These are phyloP conservation scores for Cichlasoma orientale DNA, from an alignment of 2,797 vertebrate genomes.

Conservation along the genomic window DNA sequence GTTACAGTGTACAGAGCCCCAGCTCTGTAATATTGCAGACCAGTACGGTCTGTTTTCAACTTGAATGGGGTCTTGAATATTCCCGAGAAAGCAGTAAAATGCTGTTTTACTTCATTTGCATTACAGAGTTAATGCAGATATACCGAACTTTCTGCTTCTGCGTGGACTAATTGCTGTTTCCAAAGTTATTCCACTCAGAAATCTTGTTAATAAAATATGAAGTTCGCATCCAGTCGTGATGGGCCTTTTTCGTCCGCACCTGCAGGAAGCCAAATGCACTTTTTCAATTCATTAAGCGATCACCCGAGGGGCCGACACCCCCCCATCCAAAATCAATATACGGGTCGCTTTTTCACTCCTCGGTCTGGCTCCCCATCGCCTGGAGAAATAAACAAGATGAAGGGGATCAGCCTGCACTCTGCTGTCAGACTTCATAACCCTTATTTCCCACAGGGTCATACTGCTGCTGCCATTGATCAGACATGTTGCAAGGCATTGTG, in stretches of 20 bases:
- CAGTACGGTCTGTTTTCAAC: slow-evolving; percentile 12
- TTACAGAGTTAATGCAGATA: slow-evolving; percentile 29
- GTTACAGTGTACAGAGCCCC: background rate
- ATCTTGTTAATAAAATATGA: slow-evolving; percentile 20
- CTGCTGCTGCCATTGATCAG: slow-evolving; percentile 65
- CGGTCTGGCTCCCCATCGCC: slow-evolving; percentile 52
- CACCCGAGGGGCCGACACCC: slow-evolving; percentile 45
- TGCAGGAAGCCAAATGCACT: slow-evolving; percentile 60
- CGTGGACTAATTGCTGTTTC: slow-evolving; percentile 33
- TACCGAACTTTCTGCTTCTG: slow-evolving; percentile 1
- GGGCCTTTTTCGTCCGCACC: slow-evolving; percentile 16
- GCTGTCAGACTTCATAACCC: slow-evolving; percentile 74
- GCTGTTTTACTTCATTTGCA: slow-evolving; percentile 43
- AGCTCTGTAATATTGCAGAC: slow-evolving; percentile 6
- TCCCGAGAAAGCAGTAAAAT: slow-evolving; percentile 34
- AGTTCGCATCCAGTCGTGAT: slow-evolving; percentile 23
- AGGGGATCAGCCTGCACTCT: slow-evolving; percentile 56
- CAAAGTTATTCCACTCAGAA: slow-evolving; percentile 8
- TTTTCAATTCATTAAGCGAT: slow-evolving; percentile 73
- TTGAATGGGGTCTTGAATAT: slow-evolving; percentile 31
- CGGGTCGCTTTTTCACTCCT: slow-evolving; percentile 56
- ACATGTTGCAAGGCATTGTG: slow-evolving; percentile 37
- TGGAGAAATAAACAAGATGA: slow-evolving; percentile 75
- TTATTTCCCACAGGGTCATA: slow-evolving; percentile 70
- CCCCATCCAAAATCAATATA: slow-evolving; percentile 69